Percentiles rank a stretch among this genome's conserved stretches.
Evolutionary conservation across 2,888 invertebrate species (phyloP).

Genomic region (Hemicrepidius hirtus): DNA sequence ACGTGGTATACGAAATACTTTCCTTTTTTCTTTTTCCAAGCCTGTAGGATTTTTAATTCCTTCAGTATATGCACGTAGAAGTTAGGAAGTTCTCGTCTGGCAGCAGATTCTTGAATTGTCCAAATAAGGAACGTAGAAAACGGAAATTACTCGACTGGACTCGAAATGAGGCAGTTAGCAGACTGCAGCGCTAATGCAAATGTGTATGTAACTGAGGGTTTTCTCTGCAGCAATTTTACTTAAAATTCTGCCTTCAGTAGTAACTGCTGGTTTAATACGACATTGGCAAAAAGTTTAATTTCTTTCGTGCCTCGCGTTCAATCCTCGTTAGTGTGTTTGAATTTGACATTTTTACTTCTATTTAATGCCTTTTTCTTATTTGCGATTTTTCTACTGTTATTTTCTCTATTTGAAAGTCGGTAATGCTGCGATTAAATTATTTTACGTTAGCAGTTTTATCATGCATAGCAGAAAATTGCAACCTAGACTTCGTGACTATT

Average conservation of each 20-base stretch:
- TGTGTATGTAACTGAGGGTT: slow-evolving; percentile 30
- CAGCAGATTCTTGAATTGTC: slow-evolving; percentile 45
- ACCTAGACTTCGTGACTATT: slow-evolving; percentile 1
- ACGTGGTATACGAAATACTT: neutral
- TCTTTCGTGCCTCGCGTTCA: slow-evolving; percentile 33
- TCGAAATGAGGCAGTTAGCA: slow-evolving; percentile 54
- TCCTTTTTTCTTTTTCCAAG: neutral
- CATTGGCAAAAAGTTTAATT: slow-evolving; percentile 38
- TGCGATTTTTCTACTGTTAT: neutral
- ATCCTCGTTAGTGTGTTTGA: slow-evolving; percentile 26
- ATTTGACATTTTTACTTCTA: slow-evolving; percentile 16
- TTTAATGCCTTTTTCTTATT: slow-evolving; percentile 1
- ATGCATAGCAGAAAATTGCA: slow-evolving; percentile 1
- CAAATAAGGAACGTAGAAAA: slow-evolving; percentile 52
- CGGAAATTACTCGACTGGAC: slow-evolving; percentile 55
- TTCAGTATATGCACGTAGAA: slow-evolving; percentile 6
- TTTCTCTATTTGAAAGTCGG: neutral
- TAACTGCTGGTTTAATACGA: slow-evolving; percentile 40
- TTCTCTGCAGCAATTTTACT: slow-evolving; percentile 41
- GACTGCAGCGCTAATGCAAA: slow-evolving; percentile 46
- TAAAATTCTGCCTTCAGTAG: slow-evolving; percentile 39
- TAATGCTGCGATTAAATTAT: neutral
- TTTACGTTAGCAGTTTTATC: neutral
- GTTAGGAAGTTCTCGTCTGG: neutral
- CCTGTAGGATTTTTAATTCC: neutral